phyloP scores from a whole-genome alignment of 2,888 invertebrate genomes.

The Synergus japonicus region DNA sequence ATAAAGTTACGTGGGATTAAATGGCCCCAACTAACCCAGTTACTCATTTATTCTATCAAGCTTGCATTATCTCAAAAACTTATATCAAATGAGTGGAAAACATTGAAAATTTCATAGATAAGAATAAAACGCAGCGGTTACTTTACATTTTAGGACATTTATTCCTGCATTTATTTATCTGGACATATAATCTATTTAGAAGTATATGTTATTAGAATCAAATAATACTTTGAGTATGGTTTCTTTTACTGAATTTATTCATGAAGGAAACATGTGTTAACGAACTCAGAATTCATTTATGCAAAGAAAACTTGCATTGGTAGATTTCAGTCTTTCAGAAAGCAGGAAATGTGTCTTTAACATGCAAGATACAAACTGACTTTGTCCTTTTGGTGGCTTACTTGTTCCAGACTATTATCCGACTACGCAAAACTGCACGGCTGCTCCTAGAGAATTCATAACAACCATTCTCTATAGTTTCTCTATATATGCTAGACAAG shows the following conservation, averaged over 20 bases:
- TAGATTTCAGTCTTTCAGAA: constrained; percentile 48
- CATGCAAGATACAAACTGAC: constrained; percentile 71
- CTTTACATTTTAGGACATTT: not conserved
- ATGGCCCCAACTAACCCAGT: constrained; percentile 15
- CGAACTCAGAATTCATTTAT: constrained; percentile 15
- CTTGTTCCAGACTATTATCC: constrained; percentile 69
- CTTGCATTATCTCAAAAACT: constrained; percentile 10
- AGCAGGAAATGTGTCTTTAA: constrained; percentile 62
- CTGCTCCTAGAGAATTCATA: constrained; percentile 71
- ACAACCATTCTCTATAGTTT: constrained; percentile 63
- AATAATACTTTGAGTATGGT: not conserved
- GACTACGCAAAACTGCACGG: constrained; percentile 64
- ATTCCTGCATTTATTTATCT: not conserved
- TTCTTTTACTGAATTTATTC: not conserved
- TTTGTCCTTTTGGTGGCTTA: constrained; percentile 69
- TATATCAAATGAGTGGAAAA: constrained; percentile 16
- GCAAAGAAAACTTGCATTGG: constrained; percentile 44
- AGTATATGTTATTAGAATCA: not conserved
- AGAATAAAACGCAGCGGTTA: not conserved
- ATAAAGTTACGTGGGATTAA: constrained; percentile 23
- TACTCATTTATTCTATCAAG: constrained; percentile 12
- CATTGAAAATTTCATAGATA: constrained; percentile 11
- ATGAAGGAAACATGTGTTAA: not conserved
- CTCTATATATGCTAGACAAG: constrained; percentile 17
- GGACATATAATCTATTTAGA: too few relatives aligned